Base-by-base conservation (phyloP, 2,113 vertebrate species). In the Lamprotornis superbus region DNA sequence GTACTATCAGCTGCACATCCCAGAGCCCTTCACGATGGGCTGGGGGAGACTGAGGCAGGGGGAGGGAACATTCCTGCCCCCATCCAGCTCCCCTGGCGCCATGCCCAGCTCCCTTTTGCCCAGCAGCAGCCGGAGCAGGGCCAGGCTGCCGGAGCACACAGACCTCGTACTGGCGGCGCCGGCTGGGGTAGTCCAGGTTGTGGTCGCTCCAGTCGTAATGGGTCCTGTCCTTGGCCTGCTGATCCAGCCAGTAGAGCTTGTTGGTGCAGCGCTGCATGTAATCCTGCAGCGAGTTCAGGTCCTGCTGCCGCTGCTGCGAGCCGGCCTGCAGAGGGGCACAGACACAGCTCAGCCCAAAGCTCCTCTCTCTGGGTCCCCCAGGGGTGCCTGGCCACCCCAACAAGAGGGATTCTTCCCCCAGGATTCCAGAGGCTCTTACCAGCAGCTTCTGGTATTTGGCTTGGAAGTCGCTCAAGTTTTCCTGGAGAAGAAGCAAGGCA, bases 201-300 rank as follows among this genome's bases (percentile, higher is more conserved):
- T 96, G 96, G 94, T 99, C 98, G 0, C 99, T 99, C 99, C 99
- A 99, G 98, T 99, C 99, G 0, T 99, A 99, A 78, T 97, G 98
- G 94, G 98, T 95, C 90, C 99, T 98, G 96, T 99, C 99, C 37
- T 98, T 98, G 0, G 99, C 99, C 97, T 99, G 99, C 97, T 99
- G 99, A 97, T 99, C 99, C 98, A 99, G 98, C 99, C 99, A 99
- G 98, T 99, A 99, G 42, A 99, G 98, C 98, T 99, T 99, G 16
- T 99, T 99, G 97, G 99, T 99, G 98, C 99, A 99, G 93, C 98
- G 98, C 97, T 99, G 99, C 99, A 99, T 99, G 97, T 99, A 99
- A 90, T 99, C 99, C 71, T 98, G 98, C 96, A 99, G 98, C 7
- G 97, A 98, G 83, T 98, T 97, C 97, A 99, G 97, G 97, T 99